These are phyloP conservation scores for Chymomyza caudatula DNA, from an alignment of 2,888 invertebrate species.

Conservation along the genomic window DNA sequence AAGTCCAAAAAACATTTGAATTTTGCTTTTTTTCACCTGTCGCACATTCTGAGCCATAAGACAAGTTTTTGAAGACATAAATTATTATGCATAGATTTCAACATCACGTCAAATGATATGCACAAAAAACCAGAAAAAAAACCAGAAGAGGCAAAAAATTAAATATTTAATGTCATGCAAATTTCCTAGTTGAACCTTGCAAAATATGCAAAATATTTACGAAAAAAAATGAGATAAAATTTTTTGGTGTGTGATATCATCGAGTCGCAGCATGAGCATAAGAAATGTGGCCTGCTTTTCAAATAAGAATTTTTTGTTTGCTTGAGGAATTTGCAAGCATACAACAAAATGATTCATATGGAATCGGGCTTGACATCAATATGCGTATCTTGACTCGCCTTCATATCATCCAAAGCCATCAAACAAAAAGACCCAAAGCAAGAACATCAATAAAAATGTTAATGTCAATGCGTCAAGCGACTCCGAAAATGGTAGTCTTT, in stretches of 20 bases:
- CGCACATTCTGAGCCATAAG: neutral
- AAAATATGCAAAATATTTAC: constrained; percentile 38
- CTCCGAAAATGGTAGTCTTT: constrained; percentile 54
- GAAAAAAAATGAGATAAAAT: neutral
- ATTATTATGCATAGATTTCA: neutral
- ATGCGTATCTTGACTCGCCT: constrained; percentile 2
- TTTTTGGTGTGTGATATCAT: constrained; percentile 24
- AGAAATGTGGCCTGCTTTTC: neutral
- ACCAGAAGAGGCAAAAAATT: neutral
- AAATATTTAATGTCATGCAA: neutral
- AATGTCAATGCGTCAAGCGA: neutral
- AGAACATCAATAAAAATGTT: neutral
- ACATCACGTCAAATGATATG: neutral
- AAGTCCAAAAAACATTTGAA: neutral
- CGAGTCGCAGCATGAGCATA: neutral
- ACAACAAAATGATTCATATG: constrained; percentile 6
- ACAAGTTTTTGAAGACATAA: neutral
- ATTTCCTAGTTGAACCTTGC: constrained; percentile 40
- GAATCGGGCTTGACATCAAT: constrained; percentile 1
- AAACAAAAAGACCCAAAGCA: neutral
- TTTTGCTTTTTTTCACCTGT: neutral
- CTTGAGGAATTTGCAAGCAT: neutral
- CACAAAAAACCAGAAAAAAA: neutral
- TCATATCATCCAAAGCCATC: constrained; percentile 9
- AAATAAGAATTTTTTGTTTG: neutral